phyloP scores from a whole-genome alignment of 2,888 invertebrate species.

The Hydrotaea diabolus region DNA sequence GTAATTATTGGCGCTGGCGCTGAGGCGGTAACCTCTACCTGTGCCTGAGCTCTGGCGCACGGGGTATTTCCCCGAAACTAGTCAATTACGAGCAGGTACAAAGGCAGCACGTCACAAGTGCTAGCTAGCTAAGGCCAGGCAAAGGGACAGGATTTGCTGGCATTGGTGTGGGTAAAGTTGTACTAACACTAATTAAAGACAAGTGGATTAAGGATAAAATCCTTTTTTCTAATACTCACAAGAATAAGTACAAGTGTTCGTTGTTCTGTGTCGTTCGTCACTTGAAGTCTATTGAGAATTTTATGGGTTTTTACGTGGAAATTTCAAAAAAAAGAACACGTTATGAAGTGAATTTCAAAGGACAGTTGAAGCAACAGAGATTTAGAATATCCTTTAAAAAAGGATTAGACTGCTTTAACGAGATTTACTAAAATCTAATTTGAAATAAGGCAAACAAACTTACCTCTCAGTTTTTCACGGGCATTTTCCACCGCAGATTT shows the following conservation, averaged over 20 bases:
- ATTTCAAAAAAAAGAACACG: slow-evolving; percentile 18
- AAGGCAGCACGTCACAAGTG: slow-evolving; percentile 16
- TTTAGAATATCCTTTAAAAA: not conserved
- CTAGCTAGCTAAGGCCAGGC: too few relatives aligned
- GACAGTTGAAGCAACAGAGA: not conserved
- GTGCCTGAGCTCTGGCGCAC: not conserved
- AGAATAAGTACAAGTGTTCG: slow-evolving; percentile 27
- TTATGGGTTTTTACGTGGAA: slow-evolving; percentile 57
- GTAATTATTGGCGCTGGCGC: slow-evolving; percentile 24
- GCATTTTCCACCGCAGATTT: slow-evolving; percentile 74
- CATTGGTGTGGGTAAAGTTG: not conserved
- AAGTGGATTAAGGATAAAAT: slow-evolving; percentile 32
- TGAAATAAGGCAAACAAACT: slow-evolving; percentile 43
- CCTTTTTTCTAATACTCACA: slow-evolving; percentile 17
- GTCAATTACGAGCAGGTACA: slow-evolving; percentile 41
- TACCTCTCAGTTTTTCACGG: slow-evolving; percentile 75
- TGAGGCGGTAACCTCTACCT: slow-evolving; percentile 13
- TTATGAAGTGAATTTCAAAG: slow-evolving; percentile 1
- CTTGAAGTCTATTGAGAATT: slow-evolving; percentile 26
- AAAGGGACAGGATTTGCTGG: not conserved
- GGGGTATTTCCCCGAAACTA: slow-evolving; percentile 55
- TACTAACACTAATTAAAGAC: slow-evolving; percentile 28
- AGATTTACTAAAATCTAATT: not conserved
- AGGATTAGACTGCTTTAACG: not conserved
- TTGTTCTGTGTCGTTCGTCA: too few relatives aligned